Percentiles rank a stretch among this genome's conserved stretches.
Evolutionary conservation across 2,797 vertebrate species (phyloP).

Genomic region (Xenentodon cancila): DNA sequence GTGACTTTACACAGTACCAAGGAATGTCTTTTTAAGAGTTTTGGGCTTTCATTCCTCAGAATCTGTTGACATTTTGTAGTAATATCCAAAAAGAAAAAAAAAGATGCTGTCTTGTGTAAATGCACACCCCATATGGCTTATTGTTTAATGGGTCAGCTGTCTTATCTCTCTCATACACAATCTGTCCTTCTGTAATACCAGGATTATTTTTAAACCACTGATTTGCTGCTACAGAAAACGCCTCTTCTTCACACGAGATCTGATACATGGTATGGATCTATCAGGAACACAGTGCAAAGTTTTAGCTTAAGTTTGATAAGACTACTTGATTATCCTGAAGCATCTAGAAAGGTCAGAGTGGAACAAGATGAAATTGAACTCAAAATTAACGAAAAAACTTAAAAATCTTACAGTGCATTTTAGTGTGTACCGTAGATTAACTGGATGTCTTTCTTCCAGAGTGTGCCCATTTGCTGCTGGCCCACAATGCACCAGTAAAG

Average conservation of each 20-base stretch:
- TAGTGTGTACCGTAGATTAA: neutral
- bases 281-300: neutral
- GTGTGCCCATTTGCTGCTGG: slow-evolving; percentile 97
- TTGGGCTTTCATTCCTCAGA: slow-evolving; percentile 12
- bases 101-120: slow-evolving; percentile 36
- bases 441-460: slow-evolving; percentile 80
- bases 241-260: neutral
- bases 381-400: no score
- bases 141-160: slow-evolving; percentile 47
- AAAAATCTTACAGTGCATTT: neutral
- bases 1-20: neutral
- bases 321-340: neutral
- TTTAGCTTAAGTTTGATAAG: neutral
- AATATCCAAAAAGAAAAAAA: neutral
- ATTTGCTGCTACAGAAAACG: slow-evolving; percentile 12
- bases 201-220: slow-evolving; percentile 36
- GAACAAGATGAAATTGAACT: slow-evolving; percentile 23
- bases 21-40: neutral
- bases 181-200: slow-evolving; percentile 40
- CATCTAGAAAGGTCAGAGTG: neutral
- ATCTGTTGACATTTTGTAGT: slow-evolving; percentile 10
- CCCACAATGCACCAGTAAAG: slow-evolving; percentile 99
- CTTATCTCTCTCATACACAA: slow-evolving; percentile 42
- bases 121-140: slow-evolving; percentile 39
- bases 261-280: neutral